These are phyloP conservation scores for Charina bottae DNA, from an alignment of 2,113 vertebrate species.

Conservation along the genomic window DNA sequence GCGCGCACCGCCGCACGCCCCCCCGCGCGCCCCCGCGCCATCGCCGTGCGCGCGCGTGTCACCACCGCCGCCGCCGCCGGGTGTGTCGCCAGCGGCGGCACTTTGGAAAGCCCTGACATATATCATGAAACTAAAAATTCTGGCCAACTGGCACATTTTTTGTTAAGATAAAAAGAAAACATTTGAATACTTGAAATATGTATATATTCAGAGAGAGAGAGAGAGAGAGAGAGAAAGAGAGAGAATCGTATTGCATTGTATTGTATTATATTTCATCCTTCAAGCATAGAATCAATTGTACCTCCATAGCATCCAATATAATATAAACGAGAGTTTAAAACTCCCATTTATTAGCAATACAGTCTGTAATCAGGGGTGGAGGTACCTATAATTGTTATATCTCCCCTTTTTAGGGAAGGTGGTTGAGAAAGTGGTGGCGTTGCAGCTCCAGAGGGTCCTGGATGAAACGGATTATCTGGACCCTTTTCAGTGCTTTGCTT, in stretches of 20 bases:
- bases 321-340: not conserved
- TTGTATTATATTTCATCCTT: not conserved
- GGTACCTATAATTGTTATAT: no score
- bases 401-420: no score
- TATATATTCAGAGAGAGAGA: not conserved
- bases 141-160: not conserved
- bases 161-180: not conserved
- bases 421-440: no score
- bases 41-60: no score
- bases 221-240: not conserved
- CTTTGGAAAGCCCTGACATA: no score
- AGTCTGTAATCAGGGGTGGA: not conserved
- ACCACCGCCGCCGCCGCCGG: no score
- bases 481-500: no score
- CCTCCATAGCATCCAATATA: not conserved
- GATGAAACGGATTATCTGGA: no score
- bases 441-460: no score
- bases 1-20: no score
- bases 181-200: not conserved
- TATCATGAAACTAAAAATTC: not conserved
- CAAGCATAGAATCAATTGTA: not conserved
- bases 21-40: no score
- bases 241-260: not conserved
- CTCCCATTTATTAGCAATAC: not conserved
- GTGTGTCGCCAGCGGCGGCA: no score